A percentile compares a stretch with the other conserved stretches of the same genome.
These are phyloP conservation scores for Pelecanus crispus DNA, from an alignment of 2,113 vertebrate genomes.

Conservation along the genomic window DNA sequence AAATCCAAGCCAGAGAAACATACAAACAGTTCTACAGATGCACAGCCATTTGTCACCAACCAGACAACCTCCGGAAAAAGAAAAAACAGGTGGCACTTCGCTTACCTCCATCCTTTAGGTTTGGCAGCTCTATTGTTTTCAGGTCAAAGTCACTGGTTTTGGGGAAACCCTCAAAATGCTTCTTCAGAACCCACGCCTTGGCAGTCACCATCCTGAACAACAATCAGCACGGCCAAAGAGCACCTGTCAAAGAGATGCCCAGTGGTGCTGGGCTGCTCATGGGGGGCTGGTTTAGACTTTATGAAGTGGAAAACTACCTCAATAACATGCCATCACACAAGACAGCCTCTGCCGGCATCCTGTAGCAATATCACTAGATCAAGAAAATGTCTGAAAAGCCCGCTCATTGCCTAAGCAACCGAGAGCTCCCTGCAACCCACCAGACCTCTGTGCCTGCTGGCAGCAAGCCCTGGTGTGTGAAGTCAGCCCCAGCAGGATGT, in stretches of 20 bases:
- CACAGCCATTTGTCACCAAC: background rate
- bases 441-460: background rate
- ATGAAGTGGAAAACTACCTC: background rate
- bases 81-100: background rate
- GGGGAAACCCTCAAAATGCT: conserved; percentile 81
- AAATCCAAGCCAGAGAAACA: background rate
- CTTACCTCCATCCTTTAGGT: conserved; percentile 83
- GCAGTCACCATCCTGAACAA: conserved; percentile 71
- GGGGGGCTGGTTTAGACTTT: background rate
- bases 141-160: conserved; percentile 79
- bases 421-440: background rate
- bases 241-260: fast-evolving
- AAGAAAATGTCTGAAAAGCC: background rate
- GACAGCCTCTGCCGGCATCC: background rate
- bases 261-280: fast-evolving
- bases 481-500: background rate
- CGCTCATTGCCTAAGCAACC: background rate
- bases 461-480: background rate
- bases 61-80: background rate
- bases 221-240: background rate
- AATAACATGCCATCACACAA: background rate
- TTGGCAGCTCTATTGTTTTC: conserved; percentile 74
- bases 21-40: background rate
- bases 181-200: conserved; percentile 78
- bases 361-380: fast-evolving